Evolutionary conservation across 2,113 vertebrate genomes (phyloP).

Genomic region (Pelusios castaneus): DNA sequence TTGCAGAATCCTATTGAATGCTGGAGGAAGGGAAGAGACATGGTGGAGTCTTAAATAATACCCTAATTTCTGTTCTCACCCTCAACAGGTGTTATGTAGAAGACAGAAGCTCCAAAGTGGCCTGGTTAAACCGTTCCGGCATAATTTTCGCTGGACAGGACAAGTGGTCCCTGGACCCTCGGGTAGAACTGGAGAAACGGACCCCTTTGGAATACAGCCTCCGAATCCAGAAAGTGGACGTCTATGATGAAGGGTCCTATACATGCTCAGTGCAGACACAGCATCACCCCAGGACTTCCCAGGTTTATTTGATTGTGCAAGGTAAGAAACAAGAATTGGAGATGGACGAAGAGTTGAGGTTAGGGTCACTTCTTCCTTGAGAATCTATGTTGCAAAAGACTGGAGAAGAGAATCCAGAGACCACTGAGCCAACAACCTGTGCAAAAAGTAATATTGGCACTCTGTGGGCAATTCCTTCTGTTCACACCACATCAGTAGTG

Average conservation of each 20-base stretch:
- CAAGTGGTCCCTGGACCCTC: conserved; percentile 98
- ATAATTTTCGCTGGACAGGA: conserved; percentile 98
- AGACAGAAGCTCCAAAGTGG: conserved; percentile 97
- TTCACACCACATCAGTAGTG: not conserved
- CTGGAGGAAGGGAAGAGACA: not conserved
- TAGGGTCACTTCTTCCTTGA: not conserved
- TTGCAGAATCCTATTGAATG: not conserved
- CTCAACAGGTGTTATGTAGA: conserved; percentile 93
- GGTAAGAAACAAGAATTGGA: conserved; percentile 78
- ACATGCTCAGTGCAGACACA: conserved; percentile 98
- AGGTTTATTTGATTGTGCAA: conserved; percentile 98
- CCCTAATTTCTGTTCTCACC: not conserved
- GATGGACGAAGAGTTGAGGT: not conserved
- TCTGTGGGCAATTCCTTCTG: not conserved
- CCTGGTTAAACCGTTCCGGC: conserved; percentile 99
- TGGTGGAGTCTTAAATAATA: not conserved
- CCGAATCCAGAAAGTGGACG: conserved; percentile 97
- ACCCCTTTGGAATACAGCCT: conserved; percentile 98
- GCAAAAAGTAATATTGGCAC: not conserved
- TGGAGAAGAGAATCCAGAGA: not conserved
- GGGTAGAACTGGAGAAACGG: conserved; percentile 96
- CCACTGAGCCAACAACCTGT: too few relatives aligned
- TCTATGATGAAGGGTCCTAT: conserved; percentile 96
- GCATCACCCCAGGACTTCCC: conserved; percentile 94
- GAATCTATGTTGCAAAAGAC: not conserved